Evolutionary conservation across 2,797 vertebrate species (phyloP), one percentile per base, ranked within the genome.

Genomic region (Choloepus didactylus): DNA sequence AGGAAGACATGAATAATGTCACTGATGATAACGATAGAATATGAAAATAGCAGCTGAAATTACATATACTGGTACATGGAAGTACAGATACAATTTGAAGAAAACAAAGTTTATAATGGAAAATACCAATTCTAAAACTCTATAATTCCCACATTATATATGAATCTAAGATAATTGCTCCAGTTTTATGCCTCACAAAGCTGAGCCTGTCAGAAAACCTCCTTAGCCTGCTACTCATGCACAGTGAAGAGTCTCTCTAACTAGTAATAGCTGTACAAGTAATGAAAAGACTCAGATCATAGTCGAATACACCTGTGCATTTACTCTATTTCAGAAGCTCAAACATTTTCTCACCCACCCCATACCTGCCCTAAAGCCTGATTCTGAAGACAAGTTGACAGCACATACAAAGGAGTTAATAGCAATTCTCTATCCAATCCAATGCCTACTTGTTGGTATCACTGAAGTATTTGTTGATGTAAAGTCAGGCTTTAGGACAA

Each of bases 81-180:
- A 87, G 25, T 66, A 77, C 29, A 79, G 4, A 46, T 21, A 67
- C 6, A 77, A 54, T 54, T 80, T 86, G 9, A 75, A 31, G 54
- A 60, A 94, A 92, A 44, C 38, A 11, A 87, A 81, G 27, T 67
- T 49, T 59, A 38, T 19, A 85, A 72, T 66, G 3, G 62, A 89
- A 92, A 89, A 91, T 35, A 46, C 66, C 46, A 56, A 77, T 91
- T 95, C 21, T 76, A 67, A 88, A 87, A 81, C 7, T 87, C 77
- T 87, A 18, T 15, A 46, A 56, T 95, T 89, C 16, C 77, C 80
- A n/a, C 31, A 56, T 38, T 66, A 38, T 7, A 41, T 10, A 21
- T 80, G 59, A 92, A 89, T 93, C 81, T 76, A 73, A 93, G 46
- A 86, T 82, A 93, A 92, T 19, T 82, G 64, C 35, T 80, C 60